phyloP scores from a whole-genome alignment of 2,113 vertebrate species.

The Gambusia holbrooki region DNA sequence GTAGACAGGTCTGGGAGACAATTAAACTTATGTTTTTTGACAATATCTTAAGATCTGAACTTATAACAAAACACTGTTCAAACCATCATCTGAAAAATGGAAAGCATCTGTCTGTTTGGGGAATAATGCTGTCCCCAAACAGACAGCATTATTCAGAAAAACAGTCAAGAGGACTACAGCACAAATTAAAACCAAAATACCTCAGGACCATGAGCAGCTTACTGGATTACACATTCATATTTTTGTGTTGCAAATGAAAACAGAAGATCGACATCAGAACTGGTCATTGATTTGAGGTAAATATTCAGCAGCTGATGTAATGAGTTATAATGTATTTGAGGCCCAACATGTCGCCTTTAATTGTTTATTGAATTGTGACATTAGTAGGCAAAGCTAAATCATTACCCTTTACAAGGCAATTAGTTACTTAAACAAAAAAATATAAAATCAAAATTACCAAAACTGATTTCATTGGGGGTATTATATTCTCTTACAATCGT shows the following conservation, averaged over 20 bases:
- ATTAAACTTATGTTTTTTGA: no score
- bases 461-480: background rate
- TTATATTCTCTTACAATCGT: no score
- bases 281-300: background rate
- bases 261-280: background rate
- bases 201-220: background rate
- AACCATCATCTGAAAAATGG: no score
- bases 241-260: background rate
- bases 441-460: background rate
- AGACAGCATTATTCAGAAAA: no score
- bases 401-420: background rate
- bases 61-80: no score
- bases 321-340: conserved; percentile 1
- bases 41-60: no score
- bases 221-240: background rate
- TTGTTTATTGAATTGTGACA: background rate
- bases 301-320: background rate
- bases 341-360: background rate
- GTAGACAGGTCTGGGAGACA: no score
- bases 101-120: no score
- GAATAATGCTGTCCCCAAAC: no score
- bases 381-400: background rate
- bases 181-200: no score
- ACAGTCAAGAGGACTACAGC: no score
- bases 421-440: background rate